These are phyloP conservation scores for Ganaspis brasiliensis DNA, from an alignment of 2,888 invertebrate genomes.

Conservation along the genomic window DNA sequence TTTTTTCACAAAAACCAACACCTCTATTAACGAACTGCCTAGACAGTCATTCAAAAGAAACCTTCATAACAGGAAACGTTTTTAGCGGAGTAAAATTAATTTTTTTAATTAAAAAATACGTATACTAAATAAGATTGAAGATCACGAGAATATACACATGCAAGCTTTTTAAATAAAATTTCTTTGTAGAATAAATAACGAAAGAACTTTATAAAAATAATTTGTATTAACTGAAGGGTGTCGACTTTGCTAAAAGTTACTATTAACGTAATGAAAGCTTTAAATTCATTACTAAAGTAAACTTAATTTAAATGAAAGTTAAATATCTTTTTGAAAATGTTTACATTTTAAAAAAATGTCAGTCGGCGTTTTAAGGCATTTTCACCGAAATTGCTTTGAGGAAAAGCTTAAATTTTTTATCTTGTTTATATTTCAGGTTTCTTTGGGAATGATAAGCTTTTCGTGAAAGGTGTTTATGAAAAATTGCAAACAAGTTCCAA, in stretches of 20 bases:
- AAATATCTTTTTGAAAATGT: too few species aligned
- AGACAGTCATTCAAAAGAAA: constrained; percentile 3
- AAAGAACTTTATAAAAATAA: not conserved
- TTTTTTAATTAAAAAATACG: constrained; percentile 8
- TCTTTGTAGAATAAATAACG: not conserved
- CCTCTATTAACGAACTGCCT: not conserved
- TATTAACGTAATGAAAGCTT: too few species aligned
- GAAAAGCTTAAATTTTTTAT: not conserved
- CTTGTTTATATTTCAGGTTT: not conserved
- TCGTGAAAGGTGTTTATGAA: not conserved
- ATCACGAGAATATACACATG: not conserved
- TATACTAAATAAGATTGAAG: not conserved
- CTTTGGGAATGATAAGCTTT: not conserved
- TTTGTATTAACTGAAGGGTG: too few species aligned
- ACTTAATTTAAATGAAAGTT: too few species aligned
- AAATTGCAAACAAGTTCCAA: constrained; percentile 4
- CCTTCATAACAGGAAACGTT: not conserved
- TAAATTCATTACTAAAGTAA: too few species aligned
- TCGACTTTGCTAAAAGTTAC: too few species aligned
- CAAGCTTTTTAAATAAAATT: not conserved
- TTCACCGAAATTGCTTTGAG: not conserved
- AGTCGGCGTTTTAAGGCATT: not conserved
- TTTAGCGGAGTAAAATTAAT: not conserved
- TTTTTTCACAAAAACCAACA: not conserved
- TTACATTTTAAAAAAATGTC: too few species aligned